Conservation (phyloP, 2,888 invertebrate genomes). For the Tinea pellionella region DNA sequence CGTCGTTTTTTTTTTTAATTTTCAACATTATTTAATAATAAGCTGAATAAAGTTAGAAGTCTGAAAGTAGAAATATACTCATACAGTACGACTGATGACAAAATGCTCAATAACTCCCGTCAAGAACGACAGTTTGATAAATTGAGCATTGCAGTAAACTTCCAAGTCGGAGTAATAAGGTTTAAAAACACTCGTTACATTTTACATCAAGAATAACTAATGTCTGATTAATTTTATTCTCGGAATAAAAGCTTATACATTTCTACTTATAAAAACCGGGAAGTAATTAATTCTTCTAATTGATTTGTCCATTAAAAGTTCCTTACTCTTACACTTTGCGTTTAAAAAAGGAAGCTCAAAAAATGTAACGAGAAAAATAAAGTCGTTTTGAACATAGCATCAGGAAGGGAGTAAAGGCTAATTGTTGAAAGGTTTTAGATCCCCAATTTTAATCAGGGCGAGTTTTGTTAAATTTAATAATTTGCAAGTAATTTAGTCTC, state of each 20-base stretch:
- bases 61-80: no score
- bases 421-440: conserved; percentile 26
- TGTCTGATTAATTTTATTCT: background rate
- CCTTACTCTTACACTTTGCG: background rate
- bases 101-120: background rate
- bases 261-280: background rate
- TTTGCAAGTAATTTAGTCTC: conserved; percentile 42
- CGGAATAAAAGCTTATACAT: no score
- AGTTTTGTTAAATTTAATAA: conserved; percentile 43
- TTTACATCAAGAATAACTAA: background rate
- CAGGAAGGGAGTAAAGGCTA: background rate
- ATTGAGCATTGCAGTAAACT: background rate
- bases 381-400: background rate
- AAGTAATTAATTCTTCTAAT: conserved; percentile 3
- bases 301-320: conserved; percentile 9
- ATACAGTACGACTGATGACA: background rate
- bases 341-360: background rate
- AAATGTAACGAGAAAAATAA: background rate
- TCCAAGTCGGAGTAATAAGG: background rate
- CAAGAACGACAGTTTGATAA: conserved; percentile 6
- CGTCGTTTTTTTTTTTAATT: no score
- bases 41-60: no score
- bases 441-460: conserved; percentile 36
- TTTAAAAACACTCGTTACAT: background rate
- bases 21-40: no score